A percentile compares a stretch with the other conserved stretches of the same genome.
These are phyloP conservation scores for Pristionchus arcanus DNA, from an alignment of 2,888 invertebrate genomes.

Conservation along the genomic window DNA sequence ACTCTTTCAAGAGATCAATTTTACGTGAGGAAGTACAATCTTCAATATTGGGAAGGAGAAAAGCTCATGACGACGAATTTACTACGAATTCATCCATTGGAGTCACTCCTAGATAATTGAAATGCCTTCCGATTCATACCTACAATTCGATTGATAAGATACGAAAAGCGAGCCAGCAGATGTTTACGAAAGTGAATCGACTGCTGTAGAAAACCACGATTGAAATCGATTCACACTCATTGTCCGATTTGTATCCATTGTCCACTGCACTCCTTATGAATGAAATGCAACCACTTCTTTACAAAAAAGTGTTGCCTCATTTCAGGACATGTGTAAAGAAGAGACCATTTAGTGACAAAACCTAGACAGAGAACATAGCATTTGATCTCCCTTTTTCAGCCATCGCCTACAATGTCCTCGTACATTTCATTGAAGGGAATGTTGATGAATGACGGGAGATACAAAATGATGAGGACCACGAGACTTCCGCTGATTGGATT, in stretches of 20 bases:
- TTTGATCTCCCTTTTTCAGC: background rate
- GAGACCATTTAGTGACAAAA: background rate
- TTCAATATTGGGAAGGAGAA: background rate
- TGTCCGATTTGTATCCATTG: background rate
- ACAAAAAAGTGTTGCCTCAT: background rate
- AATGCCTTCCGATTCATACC: background rate
- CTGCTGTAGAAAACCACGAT: background rate
- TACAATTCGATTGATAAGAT: background rate
- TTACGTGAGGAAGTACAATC: background rate
- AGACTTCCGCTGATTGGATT: background rate
- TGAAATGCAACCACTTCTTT: background rate
- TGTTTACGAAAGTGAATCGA: background rate
- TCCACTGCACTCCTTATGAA: background rate
- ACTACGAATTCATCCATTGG: background rate
- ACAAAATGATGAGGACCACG: background rate
- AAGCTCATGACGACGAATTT: background rate
- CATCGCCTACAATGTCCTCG: background rate
- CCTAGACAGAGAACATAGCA: background rate
- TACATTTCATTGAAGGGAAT: background rate
- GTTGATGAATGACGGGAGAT: background rate
- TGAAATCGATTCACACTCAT: background rate
- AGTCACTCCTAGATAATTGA: background rate
- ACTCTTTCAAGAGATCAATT: background rate
- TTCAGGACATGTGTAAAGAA: background rate
- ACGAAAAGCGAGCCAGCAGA: background rate